Evolutionary conservation across 1,140 invertebrate genomes (phyloP), one percentile per base, ranked within the genome.

Genomic region (Limonius californicus): DNA sequence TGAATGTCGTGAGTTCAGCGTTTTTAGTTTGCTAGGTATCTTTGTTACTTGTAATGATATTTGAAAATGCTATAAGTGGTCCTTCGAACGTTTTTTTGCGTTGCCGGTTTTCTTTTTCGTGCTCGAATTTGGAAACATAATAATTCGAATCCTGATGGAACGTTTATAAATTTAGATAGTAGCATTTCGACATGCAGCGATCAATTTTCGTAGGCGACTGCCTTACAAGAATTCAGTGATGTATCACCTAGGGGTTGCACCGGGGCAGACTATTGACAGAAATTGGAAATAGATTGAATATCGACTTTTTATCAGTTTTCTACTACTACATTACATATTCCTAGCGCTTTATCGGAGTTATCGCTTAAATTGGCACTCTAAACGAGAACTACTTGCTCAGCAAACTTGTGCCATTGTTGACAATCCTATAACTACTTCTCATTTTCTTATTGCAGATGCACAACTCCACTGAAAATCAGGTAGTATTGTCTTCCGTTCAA

Each of bases 401-500:
- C 53, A 35, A 30, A 20, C 23, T 32, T 47, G 16, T 60, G 7
- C 20, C 21, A 27, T 39, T 60, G 35, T 60, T 60, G 35, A 53
- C 30, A 53, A 53, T 21, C 54, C 45, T 42, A 43, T 53, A 30
- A 60, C 30, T 50, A 2, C 12, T 50, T 19, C 16, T 21, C n/a
- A 19, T 19, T 50, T 50, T 50, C 45, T 50, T 70, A 65, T 83
- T 78, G 18, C 82, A 91, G 89, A 78, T 88, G 67, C 85, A 88
- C 68, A 87, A 88, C 69, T 89, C 88, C 3, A 88, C 87, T 64
- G 87, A 89, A 43, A 84, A 81, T 53, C 84, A 85, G 72, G 88
- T 94, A 53, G 86, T 87, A 30, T 77, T 95, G 61, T 81, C 80
- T 63, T 85, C 88, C 35, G 86, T 94, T 61, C 86, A 87, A 66